Evolutionary conservation across 2,888 invertebrate species (phyloP), one percentile per base, ranked within the genome.

Genomic region (Philaethria dido): DNA sequence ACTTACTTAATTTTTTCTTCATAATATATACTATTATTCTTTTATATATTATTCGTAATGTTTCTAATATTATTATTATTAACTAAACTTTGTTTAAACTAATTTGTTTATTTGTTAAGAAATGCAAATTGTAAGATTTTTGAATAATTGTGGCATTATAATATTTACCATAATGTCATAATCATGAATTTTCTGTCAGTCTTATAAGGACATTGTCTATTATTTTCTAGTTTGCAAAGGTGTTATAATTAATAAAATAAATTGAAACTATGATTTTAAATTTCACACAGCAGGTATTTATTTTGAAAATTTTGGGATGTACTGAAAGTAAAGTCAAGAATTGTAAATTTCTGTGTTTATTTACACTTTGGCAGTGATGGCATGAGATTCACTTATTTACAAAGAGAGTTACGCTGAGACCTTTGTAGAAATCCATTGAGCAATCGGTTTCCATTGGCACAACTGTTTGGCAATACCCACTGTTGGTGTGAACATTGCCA

Each of bases 351-450:
- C 29, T 77, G 85, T 89, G 83, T 92, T 92, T 29, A 90, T 91
- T 92, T 89, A 92, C 92, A 92, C 92, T 92, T 92, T 92, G 92
- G 92, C 91, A 91, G 91, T 92, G 91, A 89, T 89, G 89, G 88
- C 87, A 85, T 89, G 81, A 84, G 79, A 82, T 86, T 80, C 78
- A 75, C 74, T 81, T 88, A 88, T 87, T 84, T 88, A 90, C 88
- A 92, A 89, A 91, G 92, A 92, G 92, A 92, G 91, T 92, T 92
- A 91, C 90, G 81, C 81, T 88, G 89, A 91, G 88, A 90, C 89
- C 89, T 83, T 87, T 82, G 76, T 78, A 67, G 69, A 75, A 70
- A 76, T 75, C 76, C 78, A 74, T 84, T 84, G 83, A 85, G 85
- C 85, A 80, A 81, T 79, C 84, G 78, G 78, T 84, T 80, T 77